Evolutionary conservation across 2,113 vertebrate genomes (phyloP).

Genomic region (Boulengeromyrus knoepffleri): DNA sequence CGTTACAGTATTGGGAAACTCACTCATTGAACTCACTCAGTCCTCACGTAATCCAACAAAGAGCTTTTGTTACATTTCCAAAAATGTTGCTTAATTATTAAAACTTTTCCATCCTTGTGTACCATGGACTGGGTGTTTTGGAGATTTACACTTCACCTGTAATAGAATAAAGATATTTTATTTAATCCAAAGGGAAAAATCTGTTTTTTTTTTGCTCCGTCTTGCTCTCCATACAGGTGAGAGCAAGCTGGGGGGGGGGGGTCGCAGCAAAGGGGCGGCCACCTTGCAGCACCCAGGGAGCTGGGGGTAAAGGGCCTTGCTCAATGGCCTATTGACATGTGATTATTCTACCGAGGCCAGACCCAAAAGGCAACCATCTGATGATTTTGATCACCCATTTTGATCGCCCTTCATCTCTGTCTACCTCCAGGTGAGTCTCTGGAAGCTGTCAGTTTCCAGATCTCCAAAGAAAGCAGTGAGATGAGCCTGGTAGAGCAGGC

Average conservation of each 20-base stretch:
- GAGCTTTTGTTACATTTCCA: neutral
- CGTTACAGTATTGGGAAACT: neutral
- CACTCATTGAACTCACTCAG: neutral
- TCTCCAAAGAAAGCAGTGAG: constrained; percentile 83
- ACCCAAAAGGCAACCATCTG: neutral
- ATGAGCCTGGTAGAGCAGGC: constrained; percentile 83
- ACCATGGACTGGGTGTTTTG: neutral
- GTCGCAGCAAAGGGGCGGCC: neutral
- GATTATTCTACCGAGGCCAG: neutral
- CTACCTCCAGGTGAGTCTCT: constrained; percentile 65
- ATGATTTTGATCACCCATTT: neutral
- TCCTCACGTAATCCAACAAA: neutral
- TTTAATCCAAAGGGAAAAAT: neutral
- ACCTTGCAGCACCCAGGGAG: neutral
- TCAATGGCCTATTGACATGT: neutral
- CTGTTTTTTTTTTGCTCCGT: neutral
- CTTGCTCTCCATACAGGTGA: neutral
- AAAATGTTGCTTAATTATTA: neutral
- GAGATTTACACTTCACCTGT: neutral
- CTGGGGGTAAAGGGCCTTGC: neutral
- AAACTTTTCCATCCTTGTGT: neutral
- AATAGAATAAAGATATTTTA: neutral
- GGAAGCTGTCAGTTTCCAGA: constrained; percentile 76
- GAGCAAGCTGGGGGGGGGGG: neutral
- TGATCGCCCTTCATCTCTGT: constrained; percentile 26